Conservation (phyloP, 37 sponge, comb jelly and placozoan genomes). For the Diacarnus erythraeanus region DNA sequence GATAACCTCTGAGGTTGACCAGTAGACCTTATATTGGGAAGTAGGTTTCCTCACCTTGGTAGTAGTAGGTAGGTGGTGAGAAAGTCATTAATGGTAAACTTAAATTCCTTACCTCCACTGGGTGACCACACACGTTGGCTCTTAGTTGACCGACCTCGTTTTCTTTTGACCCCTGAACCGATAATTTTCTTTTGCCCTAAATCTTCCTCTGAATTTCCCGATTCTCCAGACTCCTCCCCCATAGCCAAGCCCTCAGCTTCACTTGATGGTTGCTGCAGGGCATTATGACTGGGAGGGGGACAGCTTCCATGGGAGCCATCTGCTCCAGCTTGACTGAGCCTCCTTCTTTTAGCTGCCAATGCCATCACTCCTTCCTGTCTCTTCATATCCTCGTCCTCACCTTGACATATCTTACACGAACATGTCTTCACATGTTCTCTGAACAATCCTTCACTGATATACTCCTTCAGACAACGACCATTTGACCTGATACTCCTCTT, state of each 20-base stretch:
- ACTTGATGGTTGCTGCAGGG: neutral
- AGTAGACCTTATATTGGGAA: no score
- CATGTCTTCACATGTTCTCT: constrained; percentile 65
- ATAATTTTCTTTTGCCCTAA: neutral
- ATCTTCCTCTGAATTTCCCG: neutral
- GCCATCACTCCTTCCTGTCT: constrained; percentile 55
- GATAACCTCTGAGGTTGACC: no score
- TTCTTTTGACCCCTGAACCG: constrained; percentile 14
- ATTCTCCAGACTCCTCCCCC: neutral
- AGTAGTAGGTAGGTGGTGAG: neutral
- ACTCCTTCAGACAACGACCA: constrained; percentile 67
- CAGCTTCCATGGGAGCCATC: neutral
- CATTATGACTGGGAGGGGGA: neutral
- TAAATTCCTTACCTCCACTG: constrained; percentile 47
- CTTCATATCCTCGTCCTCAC: constrained; percentile 33
- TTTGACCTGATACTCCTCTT: constrained; percentile 84
- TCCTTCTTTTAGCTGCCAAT: constrained; percentile 45
- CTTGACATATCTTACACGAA: constrained; percentile 57
- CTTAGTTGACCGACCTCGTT: neutral
- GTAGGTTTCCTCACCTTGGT: no score
- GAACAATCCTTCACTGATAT: constrained; percentile 57
- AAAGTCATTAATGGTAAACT: neutral
- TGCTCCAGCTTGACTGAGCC: constrained; percentile 56
- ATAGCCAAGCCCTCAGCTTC: neutral
- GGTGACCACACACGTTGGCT: constrained; percentile 54